phyloP scores from a whole-genome alignment of 2,888 invertebrate genomes.

The Pseudanteris insignis region DNA sequence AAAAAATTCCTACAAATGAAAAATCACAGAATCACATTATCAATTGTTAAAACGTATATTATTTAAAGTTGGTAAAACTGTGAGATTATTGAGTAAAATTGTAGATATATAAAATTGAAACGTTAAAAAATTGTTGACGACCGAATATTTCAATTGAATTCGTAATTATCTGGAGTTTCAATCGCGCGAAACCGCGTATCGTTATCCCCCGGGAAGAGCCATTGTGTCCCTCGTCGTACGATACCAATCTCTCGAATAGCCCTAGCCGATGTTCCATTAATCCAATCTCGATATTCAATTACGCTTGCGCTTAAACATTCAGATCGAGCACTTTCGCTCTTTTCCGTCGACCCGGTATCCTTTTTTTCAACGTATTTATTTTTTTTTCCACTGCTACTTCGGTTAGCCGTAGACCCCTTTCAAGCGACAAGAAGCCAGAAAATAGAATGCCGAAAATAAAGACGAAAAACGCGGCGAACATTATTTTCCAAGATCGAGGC shows the following conservation, averaged over 20 bases:
- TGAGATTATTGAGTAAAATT: no score
- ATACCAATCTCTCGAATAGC: conserved; percentile 3
- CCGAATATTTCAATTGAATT: no score
- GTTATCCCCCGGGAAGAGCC: conserved; percentile 12
- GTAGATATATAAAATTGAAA: no score
- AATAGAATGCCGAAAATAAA: conserved; percentile 41
- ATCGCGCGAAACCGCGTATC: conserved; percentile 29
- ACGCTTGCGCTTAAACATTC: conserved; percentile 14
- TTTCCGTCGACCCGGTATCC: conserved; percentile 2
- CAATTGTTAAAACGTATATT: no score
- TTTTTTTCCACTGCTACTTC: conserved; percentile 15
- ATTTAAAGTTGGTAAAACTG: no score
- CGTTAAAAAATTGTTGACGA: no score
- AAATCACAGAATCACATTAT: no score
- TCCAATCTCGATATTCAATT: conserved; percentile 21
- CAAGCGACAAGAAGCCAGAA: conserved; percentile 40
- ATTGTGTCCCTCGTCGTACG: background rate
- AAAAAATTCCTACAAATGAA: no score
- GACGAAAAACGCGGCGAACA: conserved; percentile 42
- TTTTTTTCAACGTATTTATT: conserved; percentile 5
- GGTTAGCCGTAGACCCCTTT: conserved; percentile 37
- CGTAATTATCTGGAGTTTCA: conserved; percentile 27
- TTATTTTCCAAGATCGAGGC: conserved; percentile 62
- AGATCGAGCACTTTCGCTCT: background rate
- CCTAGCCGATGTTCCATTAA: conserved; percentile 8